These are phyloP conservation scores for Megathymus violae DNA, from an alignment of 1,140 invertebrate genomes.

Conservation along the genomic window DNA sequence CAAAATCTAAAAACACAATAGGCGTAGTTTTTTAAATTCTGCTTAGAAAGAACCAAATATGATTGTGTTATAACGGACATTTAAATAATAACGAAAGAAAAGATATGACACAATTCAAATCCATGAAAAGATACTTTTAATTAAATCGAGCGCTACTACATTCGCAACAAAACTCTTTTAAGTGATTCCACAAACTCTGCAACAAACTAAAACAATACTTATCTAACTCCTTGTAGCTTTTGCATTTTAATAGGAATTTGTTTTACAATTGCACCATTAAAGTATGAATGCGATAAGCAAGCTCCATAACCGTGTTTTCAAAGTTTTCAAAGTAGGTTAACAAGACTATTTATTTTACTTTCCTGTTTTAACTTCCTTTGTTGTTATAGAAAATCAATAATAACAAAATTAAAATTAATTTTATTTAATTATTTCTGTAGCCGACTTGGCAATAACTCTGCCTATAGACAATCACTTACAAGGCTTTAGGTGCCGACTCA, in stretches of 20 bases:
- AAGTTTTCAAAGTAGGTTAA: slow-evolving; percentile 18
- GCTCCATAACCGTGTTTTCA: slow-evolving; percentile 19
- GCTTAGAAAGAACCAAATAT: too few species aligned
- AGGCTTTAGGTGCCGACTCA: too few species aligned
- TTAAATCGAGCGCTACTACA: slow-evolving; percentile 54
- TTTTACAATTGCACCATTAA: slow-evolving; percentile 23
- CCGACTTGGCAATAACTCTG: too few species aligned
- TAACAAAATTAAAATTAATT: background rate
- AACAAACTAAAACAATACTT: slow-evolving; percentile 51
- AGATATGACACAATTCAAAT: slow-evolving; percentile 34
- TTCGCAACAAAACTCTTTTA: slow-evolving; percentile 46
- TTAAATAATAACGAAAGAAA: too few species aligned
- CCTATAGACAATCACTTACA: too few species aligned
- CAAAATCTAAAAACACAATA: too few species aligned
- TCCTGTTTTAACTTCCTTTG: background rate
- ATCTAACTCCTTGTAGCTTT: slow-evolving; percentile 36
- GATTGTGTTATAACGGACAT: too few species aligned
- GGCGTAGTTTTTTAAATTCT: too few species aligned
- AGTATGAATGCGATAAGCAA: slow-evolving; percentile 26
- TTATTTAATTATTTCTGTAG: background rate
- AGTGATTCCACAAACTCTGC: slow-evolving; percentile 57
- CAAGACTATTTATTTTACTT: background rate
- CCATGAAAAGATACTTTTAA: slow-evolving; percentile 55
- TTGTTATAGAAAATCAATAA: background rate
- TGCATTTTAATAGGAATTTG: slow-evolving; percentile 34